Percentiles rank a stretch among this genome's conserved stretches.
Conservation (phyloP, 2,113 vertebrate species). For the Trachemys scripta region DNA sequence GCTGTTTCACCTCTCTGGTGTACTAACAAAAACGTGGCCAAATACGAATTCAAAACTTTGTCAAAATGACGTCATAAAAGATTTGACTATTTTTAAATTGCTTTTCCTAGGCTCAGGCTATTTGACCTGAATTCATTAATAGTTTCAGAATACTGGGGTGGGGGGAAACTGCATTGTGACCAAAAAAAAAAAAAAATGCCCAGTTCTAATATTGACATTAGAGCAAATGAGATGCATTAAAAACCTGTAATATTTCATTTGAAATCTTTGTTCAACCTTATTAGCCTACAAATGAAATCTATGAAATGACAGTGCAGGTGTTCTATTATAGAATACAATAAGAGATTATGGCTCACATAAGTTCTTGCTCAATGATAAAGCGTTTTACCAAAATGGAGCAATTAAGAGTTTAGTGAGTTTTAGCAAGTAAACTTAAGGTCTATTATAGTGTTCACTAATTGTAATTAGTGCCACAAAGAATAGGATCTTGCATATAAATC, state of each 20-base stretch:
- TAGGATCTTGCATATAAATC: background rate
- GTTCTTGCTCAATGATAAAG: background rate
- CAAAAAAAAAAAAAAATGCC: no score
- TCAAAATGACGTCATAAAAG: background rate
- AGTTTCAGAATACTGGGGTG: background rate
- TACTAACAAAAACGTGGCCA: background rate
- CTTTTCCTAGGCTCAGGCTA: background rate
- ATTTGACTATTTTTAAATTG: background rate
- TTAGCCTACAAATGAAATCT: background rate
- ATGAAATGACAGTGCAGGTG: background rate
- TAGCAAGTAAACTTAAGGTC: background rate
- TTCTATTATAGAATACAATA: background rate
- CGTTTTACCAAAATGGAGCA: no score
- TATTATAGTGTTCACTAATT: background rate
- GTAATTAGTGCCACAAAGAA: background rate
- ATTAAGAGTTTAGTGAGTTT: background rate
- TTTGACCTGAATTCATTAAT: background rate
- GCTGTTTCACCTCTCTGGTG: background rate
- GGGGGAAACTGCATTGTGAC: no score
- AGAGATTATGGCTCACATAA: background rate
- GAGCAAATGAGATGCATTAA: background rate
- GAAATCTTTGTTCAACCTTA: background rate
- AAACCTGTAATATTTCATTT: background rate
- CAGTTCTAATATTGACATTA: no score
- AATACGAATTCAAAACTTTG: background rate